Percentiles rank a stretch among this genome's conserved stretches.
These are phyloP conservation scores for Drosophila mayri DNA, from an alignment of 1,140 invertebrate species.

Conservation along the genomic window DNA sequence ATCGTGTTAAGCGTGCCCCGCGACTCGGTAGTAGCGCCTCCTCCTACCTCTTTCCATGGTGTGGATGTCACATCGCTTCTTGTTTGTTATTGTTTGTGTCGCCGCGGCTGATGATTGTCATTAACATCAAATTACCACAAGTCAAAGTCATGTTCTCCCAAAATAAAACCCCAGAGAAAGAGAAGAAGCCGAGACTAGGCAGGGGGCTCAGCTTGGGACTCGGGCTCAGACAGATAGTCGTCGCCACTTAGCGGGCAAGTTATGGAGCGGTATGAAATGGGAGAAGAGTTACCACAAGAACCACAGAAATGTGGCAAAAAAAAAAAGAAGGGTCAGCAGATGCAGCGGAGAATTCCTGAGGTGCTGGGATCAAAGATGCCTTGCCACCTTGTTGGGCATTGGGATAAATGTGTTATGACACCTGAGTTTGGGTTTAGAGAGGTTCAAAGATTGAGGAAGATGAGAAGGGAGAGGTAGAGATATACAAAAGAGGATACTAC, in stretches of 20 bases:
- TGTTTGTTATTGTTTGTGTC: slow-evolving; percentile 49
- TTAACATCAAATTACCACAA: slow-evolving; percentile 83
- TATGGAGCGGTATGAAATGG: slow-evolving; percentile 45
- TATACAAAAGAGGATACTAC: background rate
- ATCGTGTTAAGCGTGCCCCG: slow-evolving; percentile 70
- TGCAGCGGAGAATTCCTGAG: slow-evolving; percentile 3
- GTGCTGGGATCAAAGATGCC: background rate
- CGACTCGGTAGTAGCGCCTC: background rate
- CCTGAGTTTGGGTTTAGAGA: slow-evolving; percentile 20
- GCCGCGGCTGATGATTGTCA: slow-evolving; percentile 75
- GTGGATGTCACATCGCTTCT: slow-evolving; percentile 56
- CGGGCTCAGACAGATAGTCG: slow-evolving; percentile 59
- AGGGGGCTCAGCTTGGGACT: background rate
- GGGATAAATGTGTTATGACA: slow-evolving; percentile 49
- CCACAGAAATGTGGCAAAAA: slow-evolving; percentile 23
- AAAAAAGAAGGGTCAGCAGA: slow-evolving; percentile 2
- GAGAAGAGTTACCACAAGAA: slow-evolving; percentile 55
- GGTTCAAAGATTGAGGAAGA: background rate
- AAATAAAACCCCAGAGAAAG: slow-evolving; percentile 35
- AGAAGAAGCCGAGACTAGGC: background rate
- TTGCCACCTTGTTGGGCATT: slow-evolving; percentile 34
- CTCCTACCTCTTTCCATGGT: slow-evolving; percentile 22
- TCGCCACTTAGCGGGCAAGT: slow-evolving; percentile 62
- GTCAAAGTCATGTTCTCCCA: slow-evolving; percentile 76
- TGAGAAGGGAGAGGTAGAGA: no score